A percentile compares a stretch with the other conserved stretches of the same genome.
These are phyloP conservation scores for Spinibarbus caldwelli DNA, from an alignment of 2,797 vertebrate species.

Conservation along the genomic window DNA sequence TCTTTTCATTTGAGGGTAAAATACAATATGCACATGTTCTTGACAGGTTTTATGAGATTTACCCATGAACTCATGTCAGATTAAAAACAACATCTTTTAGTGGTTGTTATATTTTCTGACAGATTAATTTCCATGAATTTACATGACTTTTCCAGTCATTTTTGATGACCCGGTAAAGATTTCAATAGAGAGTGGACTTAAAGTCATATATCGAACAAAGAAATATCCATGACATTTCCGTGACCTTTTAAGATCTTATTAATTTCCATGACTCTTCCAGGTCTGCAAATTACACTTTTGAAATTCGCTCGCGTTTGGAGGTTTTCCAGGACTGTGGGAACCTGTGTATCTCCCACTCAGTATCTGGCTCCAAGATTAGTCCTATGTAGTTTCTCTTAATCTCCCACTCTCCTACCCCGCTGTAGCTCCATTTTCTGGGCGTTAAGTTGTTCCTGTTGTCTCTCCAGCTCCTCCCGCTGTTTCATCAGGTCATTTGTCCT, in stretches of 20 bases:
- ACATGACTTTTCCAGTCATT: not conserved
- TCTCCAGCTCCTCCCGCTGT: slow-evolving; percentile 86
- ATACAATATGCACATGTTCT: not conserved
- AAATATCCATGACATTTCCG: not conserved
- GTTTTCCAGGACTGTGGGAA: not conserved
- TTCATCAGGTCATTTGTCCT: slow-evolving; percentile 83
- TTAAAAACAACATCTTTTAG: not conserved
- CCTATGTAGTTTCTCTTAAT: not conserved
- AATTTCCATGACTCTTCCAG: not conserved
- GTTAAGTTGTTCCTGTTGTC: slow-evolving; percentile 84
- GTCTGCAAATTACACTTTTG: not conserved
- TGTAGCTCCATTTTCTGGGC: slow-evolving; percentile 85
- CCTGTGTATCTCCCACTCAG: not conserved
- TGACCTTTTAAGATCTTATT: not conserved
- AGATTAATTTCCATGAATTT: not conserved
- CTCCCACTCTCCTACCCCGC: slow-evolving; percentile 76
- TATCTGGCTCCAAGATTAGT: too few species aligned
- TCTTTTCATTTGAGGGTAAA: not conserved
- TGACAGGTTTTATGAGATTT: not conserved
- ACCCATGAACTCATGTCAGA: not conserved
- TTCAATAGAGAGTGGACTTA: not conserved
- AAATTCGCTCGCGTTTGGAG: not conserved
- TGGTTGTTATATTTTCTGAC: not conserved
- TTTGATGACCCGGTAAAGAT: not conserved
- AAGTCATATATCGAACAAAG: not conserved